Evolutionary conservation across 53 echinoderm and acorn worm species (phyloP).

Genomic region (Hippasteria phrygiana): DNA sequence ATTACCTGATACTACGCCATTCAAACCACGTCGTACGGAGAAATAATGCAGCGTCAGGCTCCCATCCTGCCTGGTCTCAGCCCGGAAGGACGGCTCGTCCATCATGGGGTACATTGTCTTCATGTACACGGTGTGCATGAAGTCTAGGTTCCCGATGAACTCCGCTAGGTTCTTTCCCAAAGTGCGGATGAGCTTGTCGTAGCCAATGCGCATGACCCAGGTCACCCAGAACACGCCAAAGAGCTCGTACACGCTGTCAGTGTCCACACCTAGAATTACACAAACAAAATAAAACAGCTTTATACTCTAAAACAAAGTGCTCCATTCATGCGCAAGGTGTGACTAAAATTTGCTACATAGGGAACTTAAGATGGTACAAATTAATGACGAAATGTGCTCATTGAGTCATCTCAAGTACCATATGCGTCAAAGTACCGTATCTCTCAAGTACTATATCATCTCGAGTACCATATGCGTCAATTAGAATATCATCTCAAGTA

Average conservation of each 20-base stretch:
- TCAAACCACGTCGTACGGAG: slow-evolving; percentile 78
- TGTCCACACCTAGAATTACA: slow-evolving; percentile 69
- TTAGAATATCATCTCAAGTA: too few relatives aligned
- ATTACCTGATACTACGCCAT: slow-evolving; percentile 82
- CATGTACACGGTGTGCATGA: slow-evolving; percentile 97
- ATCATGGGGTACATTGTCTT: slow-evolving; percentile 92
- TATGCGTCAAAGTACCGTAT: too few relatives aligned
- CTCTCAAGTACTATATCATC: too few relatives aligned
- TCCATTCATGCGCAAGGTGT: too few relatives aligned
- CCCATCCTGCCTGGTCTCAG: slow-evolving; percentile 78
- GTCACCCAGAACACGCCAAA: slow-evolving; percentile 97
- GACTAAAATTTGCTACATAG: too few relatives aligned
- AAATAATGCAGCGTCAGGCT: slow-evolving; percentile 81
- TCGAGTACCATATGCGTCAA: too few relatives aligned
- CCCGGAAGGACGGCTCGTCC: slow-evolving; percentile 91
- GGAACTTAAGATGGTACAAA: too few relatives aligned
- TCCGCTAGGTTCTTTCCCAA: slow-evolving; percentile 82
- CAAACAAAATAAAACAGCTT: too few relatives aligned
- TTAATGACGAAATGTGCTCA: too few relatives aligned
- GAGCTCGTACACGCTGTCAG: slow-evolving; percentile 77
- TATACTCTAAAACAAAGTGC: too few relatives aligned
- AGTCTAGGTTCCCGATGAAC: slow-evolving; percentile 88
- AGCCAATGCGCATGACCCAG: slow-evolving; percentile 87
- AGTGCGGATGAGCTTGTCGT: slow-evolving; percentile 84
- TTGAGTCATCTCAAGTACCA: too few relatives aligned